Base-by-base conservation (phyloP, 2,888 invertebrate genomes). In the Apocheima hispidaria region DNA sequence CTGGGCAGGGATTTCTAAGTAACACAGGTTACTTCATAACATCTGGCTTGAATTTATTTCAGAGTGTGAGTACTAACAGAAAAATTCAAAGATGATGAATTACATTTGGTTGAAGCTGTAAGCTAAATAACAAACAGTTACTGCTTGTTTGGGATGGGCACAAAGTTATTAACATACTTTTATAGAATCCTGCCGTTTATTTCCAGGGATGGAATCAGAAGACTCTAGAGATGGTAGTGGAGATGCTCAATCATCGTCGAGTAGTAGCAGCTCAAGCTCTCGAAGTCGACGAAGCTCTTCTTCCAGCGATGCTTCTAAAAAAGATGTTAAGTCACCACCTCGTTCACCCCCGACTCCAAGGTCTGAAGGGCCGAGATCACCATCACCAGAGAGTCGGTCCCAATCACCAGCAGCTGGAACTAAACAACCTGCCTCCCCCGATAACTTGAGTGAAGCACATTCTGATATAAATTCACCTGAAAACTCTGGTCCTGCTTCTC, bases 201-300 rank as follows among this genome's bases (percentile, higher is more conserved):
- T 88, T 86, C 64, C 90, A 93, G 92, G 82, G 74, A 94, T 94
- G 94, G 94, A 94, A 82, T 94, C 94, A 18, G 94, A 94, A 83
- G 94, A 94, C 82, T 94, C 94, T 68, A 88, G 90, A 73, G 94
- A 94, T 87, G 93, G 86, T 72, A 76, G 79, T 73, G 82, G 86
- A 73, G 82, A 87, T 81, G 84, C 81, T 72, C 86, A 82, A 61
- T 86, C 92, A 69, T 87, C 93, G 70, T 89, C 92, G 64, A 91
- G 91, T 82, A 90, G 91, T 80, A 92, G 92, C 84, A 92, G 92
- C 71, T 86, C 92, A 62, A 87, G 87, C 72, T 92, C 91, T 46
- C 84, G 90, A 65, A 91, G 92, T 73, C 78, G 87, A 66, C 79
- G 86, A 63, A 90, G 90, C 71, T 88, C 92, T 58, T 90, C 92